These are phyloP conservation scores for Carassius gibelio DNA, from an alignment of 2,113 vertebrate species.

Conservation along the genomic window DNA sequence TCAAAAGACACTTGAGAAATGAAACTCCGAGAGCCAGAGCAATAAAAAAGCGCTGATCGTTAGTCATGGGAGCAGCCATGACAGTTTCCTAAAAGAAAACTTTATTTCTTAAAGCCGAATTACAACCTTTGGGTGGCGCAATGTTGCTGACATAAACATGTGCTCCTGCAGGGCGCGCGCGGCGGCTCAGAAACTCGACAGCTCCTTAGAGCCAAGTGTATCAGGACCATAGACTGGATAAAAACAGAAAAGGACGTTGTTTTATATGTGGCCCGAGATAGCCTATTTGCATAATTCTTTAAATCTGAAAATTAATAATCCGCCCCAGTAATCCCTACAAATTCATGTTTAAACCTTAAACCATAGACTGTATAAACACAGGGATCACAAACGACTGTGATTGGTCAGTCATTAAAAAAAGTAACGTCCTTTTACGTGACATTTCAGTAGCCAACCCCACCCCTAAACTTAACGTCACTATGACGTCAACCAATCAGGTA, in stretches of 20 bases:
- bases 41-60: conserved; percentile 69
- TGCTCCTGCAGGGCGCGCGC: background rate
- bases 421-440: background rate
- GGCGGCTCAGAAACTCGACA: no score
- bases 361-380: background rate
- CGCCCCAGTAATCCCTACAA: background rate
- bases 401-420: background rate
- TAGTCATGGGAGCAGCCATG: conserved; percentile 75
- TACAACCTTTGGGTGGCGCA: background rate
- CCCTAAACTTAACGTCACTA: no score
- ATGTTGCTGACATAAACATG: background rate
- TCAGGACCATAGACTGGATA: no score
- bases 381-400: background rate
- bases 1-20: conserved; percentile 88
- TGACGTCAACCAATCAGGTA: no score
- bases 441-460: background rate
- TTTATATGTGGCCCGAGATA: conserved; percentile 40
- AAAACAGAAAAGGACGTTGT: no score
- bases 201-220: no score
- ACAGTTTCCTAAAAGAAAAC: conserved; percentile 18
- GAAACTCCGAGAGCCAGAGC: conserved; percentile 82
- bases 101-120: conserved; percentile 46
- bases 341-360: background rate
- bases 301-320: background rate
- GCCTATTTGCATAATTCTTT: background rate